These are phyloP conservation scores for Cranoglanis bouderius DNA, from an alignment of 2,113 vertebrate species.

Conservation along the genomic window DNA sequence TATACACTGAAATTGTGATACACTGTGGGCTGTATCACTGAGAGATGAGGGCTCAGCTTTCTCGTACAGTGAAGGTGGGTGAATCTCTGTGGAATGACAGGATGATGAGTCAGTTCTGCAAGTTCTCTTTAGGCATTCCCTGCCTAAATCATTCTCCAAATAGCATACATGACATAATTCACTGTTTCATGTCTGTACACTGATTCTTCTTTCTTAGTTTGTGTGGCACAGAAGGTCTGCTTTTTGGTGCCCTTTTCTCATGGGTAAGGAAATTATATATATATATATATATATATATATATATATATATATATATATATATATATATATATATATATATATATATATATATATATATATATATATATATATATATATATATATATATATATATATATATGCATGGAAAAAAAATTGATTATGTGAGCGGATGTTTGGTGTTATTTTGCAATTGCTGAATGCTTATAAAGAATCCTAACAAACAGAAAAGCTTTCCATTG, in stretches of 20 bases:
- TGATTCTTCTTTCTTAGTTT: neutral
- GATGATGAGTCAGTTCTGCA: constrained; percentile 26
- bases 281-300: neutral
- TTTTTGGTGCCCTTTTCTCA: neutral
- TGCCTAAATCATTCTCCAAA: constrained; percentile 23
- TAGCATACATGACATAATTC: constrained; percentile 33
- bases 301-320: neutral
- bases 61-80: constrained; percentile 14
- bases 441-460: neutral
- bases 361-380: neutral
- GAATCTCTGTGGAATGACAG: neutral
- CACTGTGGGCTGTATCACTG: constrained; percentile 1
- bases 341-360: neutral
- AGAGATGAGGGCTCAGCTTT: constrained; percentile 2
- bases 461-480: neutral
- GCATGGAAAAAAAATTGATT: neutral
- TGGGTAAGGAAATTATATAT: neutral
- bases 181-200: constrained; percentile 3
- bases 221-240: constrained; percentile 1
- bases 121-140: constrained; percentile 6
- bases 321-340: neutral
- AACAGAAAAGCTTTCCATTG: neutral
- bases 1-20: neutral
- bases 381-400: neutral
- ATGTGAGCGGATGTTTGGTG: neutral